Percentiles rank a stretch among this genome's conserved stretches.
Conservation (phyloP, 2,797 vertebrate genomes). For the Euthynnus affinis region DNA sequence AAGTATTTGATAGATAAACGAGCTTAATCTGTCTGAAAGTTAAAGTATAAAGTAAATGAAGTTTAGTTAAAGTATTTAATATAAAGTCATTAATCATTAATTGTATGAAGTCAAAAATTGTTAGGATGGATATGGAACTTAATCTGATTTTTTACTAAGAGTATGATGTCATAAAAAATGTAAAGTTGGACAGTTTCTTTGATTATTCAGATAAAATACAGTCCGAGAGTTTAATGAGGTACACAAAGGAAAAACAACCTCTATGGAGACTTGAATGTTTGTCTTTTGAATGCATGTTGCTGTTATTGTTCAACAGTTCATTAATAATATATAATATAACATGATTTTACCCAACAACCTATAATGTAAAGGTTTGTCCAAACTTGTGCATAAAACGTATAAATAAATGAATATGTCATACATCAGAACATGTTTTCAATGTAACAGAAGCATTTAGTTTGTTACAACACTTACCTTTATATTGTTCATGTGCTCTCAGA, state of each 20-base stretch:
- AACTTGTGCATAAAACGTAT: not conserved
- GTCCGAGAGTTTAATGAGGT: not conserved
- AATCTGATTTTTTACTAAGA: not conserved
- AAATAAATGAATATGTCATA: not conserved
- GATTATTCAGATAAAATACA: not conserved
- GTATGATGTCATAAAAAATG: too few relatives aligned
- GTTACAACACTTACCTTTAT: not conserved
- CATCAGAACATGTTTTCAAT: not conserved
- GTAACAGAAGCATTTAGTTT: not conserved
- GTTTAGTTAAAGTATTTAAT: too few relatives aligned
- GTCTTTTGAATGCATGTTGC: too few relatives aligned
- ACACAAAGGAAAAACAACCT: too few relatives aligned
- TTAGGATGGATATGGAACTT: too few relatives aligned
- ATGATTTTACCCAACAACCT: not conserved
- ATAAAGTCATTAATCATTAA: too few relatives aligned
- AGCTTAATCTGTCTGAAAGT: too few relatives aligned
- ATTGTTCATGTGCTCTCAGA: not conserved
- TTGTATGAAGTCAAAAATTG: too few relatives aligned
- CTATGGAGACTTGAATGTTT: too few relatives aligned
- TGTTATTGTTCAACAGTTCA: rapidly evolving
- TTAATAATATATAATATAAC: not conserved
- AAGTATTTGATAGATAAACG: too few relatives aligned
- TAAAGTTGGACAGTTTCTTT: not conserved
- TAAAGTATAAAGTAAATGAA: too few relatives aligned
- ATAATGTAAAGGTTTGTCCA: not conserved